These are phyloP conservation scores for Pissodes strobi DNA, from an alignment of 1,140 invertebrate genomes.

Conservation along the genomic window DNA sequence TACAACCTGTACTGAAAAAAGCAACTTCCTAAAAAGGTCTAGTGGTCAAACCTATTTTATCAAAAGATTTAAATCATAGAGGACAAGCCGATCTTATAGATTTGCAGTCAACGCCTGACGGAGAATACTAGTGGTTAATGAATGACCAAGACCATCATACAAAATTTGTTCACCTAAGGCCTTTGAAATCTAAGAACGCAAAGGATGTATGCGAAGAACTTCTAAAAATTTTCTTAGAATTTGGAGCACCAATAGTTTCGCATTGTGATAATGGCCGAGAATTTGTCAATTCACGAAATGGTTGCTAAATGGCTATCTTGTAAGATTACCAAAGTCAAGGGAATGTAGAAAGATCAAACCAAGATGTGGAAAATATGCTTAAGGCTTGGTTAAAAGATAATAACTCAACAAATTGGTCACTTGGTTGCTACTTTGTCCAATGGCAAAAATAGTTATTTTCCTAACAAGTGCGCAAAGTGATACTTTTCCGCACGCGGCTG, in stretches of 20 bases:
- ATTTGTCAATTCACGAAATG: conserved; percentile 5
- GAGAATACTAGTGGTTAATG: conserved; percentile 50
- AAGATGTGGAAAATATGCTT: conserved; percentile 22
- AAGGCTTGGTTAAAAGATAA: conserved; percentile 15
- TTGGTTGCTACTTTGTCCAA: conserved; percentile 42
- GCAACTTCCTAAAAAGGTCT: no score
- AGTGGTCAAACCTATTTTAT: no score
- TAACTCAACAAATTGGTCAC: no score
- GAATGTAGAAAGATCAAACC: conserved; percentile 21
- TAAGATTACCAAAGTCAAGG: conserved; percentile 38
- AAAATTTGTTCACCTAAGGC: conserved; percentile 55
- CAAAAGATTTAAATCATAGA: conserved; percentile 34
- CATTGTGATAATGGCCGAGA: not conserved
- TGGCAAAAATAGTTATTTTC: no score
- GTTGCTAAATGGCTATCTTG: not conserved
- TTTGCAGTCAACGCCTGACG: conserved; percentile 47
- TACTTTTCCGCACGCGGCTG: no score
- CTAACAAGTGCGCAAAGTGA: no score
- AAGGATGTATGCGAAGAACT: no score
- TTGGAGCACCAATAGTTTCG: not conserved
- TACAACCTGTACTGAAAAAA: conserved; percentile 37
- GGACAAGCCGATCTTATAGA: conserved; percentile 50
- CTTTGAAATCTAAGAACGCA: conserved; percentile 52
- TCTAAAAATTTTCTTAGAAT: no score
- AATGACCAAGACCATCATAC: no score